Percentiles rank a stretch among this genome's conserved stretches.
These are phyloP conservation scores for Agrochola circellaris DNA, from an alignment of 2,888 invertebrate species.

Conservation along the genomic window DNA sequence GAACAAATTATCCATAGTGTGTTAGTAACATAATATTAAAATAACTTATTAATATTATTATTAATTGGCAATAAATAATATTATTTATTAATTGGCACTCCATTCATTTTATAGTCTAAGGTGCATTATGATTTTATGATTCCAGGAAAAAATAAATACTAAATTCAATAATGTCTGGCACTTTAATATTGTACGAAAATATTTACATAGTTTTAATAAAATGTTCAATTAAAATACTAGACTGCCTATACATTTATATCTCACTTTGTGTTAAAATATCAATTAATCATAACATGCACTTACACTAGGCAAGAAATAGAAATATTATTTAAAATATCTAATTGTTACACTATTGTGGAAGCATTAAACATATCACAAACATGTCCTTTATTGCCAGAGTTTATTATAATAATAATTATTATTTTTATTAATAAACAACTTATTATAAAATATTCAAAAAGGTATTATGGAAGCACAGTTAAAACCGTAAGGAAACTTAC, in stretches of 20 bases:
- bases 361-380: conserved; percentile 76
- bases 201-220: conserved; percentile 77
- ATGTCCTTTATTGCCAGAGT: conserved; percentile 72
- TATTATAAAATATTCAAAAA: conserved; percentile 39
- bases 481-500: neutral
- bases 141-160: conserved; percentile 53
- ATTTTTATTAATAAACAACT: conserved; percentile 15
- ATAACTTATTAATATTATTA: no score
- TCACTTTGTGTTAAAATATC: conserved; percentile 74
- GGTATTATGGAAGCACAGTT: conserved; percentile 71
- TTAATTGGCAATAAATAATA: no score
- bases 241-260: conserved; percentile 72
- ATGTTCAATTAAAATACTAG: conserved; percentile 69
- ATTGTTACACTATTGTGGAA: conserved; percentile 69
- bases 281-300: conserved; percentile 66
- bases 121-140: neutral
- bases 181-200: conserved; percentile 85
- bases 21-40: no score
- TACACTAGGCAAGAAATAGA: conserved; percentile 74
- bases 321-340: conserved; percentile 58
- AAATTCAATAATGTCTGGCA: conserved; percentile 83
- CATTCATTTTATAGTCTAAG: neutral
- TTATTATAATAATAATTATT: conserved; percentile 37
- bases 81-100: neutral
- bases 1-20: no score